Evolutionary conservation across 2,797 vertebrate genomes (phyloP), one percentile per base, ranked within the genome.

Genomic region (Myotis pilosus): DNA sequence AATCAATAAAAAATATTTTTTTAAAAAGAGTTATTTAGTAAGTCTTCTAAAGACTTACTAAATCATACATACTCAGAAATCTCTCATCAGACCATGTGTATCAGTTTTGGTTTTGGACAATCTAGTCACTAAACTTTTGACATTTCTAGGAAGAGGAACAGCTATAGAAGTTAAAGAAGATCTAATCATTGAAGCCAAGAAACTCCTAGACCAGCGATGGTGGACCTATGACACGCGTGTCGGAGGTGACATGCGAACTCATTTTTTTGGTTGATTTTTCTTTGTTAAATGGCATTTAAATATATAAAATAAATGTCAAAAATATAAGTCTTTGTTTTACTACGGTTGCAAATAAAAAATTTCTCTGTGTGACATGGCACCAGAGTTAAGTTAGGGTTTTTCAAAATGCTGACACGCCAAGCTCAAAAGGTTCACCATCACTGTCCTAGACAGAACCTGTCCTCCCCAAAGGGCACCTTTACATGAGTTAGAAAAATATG

Each of bases 21-120:
- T 55, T 55, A 23, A 23, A 23, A 81, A 82, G 41, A 25, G 66
- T 64, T 79, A 69, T 41, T 41, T 85, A 22, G 2, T 80, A 82
- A 84, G 13, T 71, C 55, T 80, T 85, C 89, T 86, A 76, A 95
- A 92, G 89, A 49, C 5, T 60, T n/a, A n/a, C n/a, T 68, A 75
- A 83, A 85, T 71, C 11, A 84, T 62, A 60, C 8, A 36, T 41
- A 81, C 38, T 74, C 8, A 49, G 28, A 80, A 36, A 41, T 68
- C 2, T 30, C 47, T 68, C 23, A 38, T 84, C 4, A 53, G 57
- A 76, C 5, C 22, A 30, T 3, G 1, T 78, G 36, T 79, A 44
- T 83, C 44, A 22, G 28, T 72, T 82, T 72, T 49, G 44, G 20
- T 84, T 92, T 85, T 49, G n/a, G 64, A 64, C 75, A 86, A 82